Evolutionary conservation across 1,140 invertebrate species (phyloP), one percentile per base, ranked within the genome.

Genomic region (Rhagoletis pomonella): DNA sequence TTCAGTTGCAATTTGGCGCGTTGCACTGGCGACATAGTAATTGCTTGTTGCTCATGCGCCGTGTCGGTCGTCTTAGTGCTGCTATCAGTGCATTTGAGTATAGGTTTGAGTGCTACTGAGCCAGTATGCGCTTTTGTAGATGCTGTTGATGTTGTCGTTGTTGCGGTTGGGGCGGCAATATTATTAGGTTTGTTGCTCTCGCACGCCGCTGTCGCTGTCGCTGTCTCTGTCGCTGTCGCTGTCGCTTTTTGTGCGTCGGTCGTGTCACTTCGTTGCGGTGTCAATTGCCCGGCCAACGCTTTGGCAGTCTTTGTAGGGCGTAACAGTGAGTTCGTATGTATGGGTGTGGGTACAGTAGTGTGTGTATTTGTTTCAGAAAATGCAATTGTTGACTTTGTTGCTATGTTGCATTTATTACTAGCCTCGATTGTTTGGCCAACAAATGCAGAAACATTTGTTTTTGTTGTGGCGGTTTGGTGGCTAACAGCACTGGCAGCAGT

Each of bases 21-120:
- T 85, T 85, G 87, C 19, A 64, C 17, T 85, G 64, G 55, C 29
- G 59, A 60, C 44, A 58, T 81, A 60, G 44, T 84, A 69, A 77
- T 84, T 77, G 84, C 50, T 86, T 77, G 87, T 29, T 69, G 84
- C 50, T 55, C 86, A 55, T 58, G 12, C 6, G 60, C 14, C 64
- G 44, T 89, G 86, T 90, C 91, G 89, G 86, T 90, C 91, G 86
- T 88, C 42, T 85, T 87, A 6, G 5, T 60, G 39, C n/a, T 81
- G 17, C 7, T n/a, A 58, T 87, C 90, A 67, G 87, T 89, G 47
- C 89, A 89, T 86, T 92, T 92, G 1, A 92, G 88, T 84, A 91
- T 92, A 60, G 91, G 91, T 86, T 92, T 92, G 14, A 91, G 88
- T 85, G 58, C 29, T 29, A 29, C 29, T 29, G 29, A 29, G 29